Conservation (phyloP, 2,113 vertebrate genomes). For the Enhydra lutris region DNA sequence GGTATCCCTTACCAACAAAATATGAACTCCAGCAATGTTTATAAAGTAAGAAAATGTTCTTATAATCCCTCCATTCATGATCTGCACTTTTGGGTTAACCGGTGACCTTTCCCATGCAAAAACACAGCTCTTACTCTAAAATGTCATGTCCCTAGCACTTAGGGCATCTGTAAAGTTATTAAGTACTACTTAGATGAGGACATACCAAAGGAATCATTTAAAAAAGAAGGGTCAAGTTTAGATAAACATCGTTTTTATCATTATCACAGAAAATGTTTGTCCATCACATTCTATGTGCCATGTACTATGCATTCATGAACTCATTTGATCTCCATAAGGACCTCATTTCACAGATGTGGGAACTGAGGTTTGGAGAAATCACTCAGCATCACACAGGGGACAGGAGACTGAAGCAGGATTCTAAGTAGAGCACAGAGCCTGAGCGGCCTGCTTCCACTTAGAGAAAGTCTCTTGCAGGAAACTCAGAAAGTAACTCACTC, state of each 20-base stretch:
- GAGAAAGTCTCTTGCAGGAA: not conserved
- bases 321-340: not conserved
- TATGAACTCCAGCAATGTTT: not conserved
- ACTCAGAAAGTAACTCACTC: not conserved
- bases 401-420: not conserved
- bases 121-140: not conserved
- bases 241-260: not conserved
- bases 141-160: not conserved
- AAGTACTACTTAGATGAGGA: not conserved
- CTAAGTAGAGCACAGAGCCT: rapidly evolving
- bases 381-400: not conserved
- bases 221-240: not conserved
- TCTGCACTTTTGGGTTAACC: not conserved
- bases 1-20: not conserved
- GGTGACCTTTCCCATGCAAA: not conserved
- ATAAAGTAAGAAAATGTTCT: not conserved
- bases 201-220: not conserved
- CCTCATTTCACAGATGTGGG: not conserved
- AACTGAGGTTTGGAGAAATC: not conserved
- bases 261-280: not conserved
- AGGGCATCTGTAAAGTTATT: not conserved
- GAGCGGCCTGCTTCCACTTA: not conserved
- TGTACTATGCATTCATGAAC: not conserved
- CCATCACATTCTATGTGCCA: too few species aligned
- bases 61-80: not conserved